Evolutionary conservation across 2,113 vertebrate genomes (phyloP).

Genomic region (Phalacrocorax brasilianus): DNA sequence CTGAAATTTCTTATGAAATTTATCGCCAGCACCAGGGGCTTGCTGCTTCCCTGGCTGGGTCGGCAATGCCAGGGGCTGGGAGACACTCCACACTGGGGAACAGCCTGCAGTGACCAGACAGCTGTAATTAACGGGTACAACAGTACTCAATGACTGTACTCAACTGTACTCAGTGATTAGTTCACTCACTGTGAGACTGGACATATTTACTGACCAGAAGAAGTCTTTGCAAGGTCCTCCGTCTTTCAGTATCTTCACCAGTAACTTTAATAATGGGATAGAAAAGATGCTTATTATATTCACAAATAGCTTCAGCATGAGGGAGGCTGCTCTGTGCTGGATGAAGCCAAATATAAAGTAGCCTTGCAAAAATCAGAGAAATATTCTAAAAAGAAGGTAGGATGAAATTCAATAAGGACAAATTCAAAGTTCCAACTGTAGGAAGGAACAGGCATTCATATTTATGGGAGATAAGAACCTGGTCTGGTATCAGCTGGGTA

Average conservation of each 20-base stretch:
- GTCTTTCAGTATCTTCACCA: not conserved
- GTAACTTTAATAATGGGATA: not conserved
- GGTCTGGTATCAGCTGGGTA: not conserved
- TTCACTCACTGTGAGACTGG: accelerated
- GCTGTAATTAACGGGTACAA: not conserved
- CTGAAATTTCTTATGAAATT: not conserved
- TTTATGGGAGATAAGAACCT: not conserved
- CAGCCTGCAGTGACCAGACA: not conserved
- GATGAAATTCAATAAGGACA: not conserved
- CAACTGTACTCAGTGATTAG: not conserved
- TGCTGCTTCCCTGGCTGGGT: not conserved
- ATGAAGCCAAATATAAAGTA: not conserved
- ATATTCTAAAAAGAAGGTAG: not conserved
- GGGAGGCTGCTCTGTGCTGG: not conserved
- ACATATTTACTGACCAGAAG: not conserved
- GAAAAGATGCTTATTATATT: not conserved
- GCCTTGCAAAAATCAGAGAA: not conserved
- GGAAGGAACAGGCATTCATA: not conserved
- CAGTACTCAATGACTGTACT: not conserved
- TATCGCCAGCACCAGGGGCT: not conserved
- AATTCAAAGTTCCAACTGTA: not conserved
- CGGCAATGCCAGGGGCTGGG: accelerated
- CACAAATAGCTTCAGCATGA: not conserved
- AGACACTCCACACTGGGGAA: not conserved
- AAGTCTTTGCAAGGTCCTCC: not conserved